Evolutionary conservation across 2,113 vertebrate species (phyloP).

Genomic region (Eretmochelys imbricata): DNA sequence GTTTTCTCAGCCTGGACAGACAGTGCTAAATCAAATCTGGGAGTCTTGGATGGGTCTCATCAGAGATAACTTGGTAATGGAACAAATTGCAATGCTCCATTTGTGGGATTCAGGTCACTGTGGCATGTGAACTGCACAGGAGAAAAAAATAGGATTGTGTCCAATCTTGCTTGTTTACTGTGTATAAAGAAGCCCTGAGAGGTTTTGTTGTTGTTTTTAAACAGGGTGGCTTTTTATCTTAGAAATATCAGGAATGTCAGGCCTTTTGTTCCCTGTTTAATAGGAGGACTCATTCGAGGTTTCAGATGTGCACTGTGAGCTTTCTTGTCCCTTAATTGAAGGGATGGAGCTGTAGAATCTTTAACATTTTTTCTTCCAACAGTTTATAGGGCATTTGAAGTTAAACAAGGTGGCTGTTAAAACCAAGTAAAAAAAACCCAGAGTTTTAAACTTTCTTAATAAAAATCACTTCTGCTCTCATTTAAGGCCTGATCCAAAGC

Average conservation of each 20-base stretch:
- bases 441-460: neutral
- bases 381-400: neutral
- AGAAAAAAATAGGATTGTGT: slow-evolving; percentile 40
- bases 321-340: slow-evolving; percentile 40
- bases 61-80: neutral
- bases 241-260: neutral
- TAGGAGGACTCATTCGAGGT: slow-evolving; percentile 34
- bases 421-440: slow-evolving; percentile 12
- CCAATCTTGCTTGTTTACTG: slow-evolving; percentile 40
- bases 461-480: neutral
- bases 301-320: neutral
- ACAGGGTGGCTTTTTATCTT: slow-evolving; percentile 29
- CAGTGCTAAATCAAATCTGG: neutral
- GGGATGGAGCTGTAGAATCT: neutral
- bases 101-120: neutral
- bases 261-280: slow-evolving; percentile 30
- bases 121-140: slow-evolving; percentile 32
- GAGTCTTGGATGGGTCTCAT: neutral
- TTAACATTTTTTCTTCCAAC: slow-evolving; percentile 20
- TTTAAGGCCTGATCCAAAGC: neutral
- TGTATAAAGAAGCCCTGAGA: slow-evolving; percentile 36
- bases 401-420: slow-evolving; percentile 16
- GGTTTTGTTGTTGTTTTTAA: slow-evolving; percentile 48
- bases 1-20: neutral
- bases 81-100: slow-evolving; percentile 52